These are phyloP conservation scores for Saccostrea glomerata DNA, from an alignment of 1,140 invertebrate genomes.

Conservation along the genomic window DNA sequence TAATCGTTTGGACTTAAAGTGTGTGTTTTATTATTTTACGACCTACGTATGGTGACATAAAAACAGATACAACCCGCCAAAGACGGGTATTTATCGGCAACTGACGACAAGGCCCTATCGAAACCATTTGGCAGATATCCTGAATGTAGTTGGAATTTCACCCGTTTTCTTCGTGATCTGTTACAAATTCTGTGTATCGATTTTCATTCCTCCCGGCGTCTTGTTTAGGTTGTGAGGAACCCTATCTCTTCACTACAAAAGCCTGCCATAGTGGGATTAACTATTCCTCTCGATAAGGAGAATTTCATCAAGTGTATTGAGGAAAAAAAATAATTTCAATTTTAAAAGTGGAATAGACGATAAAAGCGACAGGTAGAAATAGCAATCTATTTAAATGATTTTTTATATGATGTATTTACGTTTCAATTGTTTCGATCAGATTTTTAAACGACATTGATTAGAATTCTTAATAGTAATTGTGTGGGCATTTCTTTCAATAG, in stretches of 20 bases:
- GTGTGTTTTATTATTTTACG: slow-evolving; percentile 27
- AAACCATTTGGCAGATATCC: not conserved
- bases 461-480: slow-evolving; percentile 8
- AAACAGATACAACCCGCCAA: slow-evolving; percentile 7
- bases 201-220: not conserved
- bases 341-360: slow-evolving; percentile 8
- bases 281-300: slow-evolving; percentile 6
- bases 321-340: slow-evolving; percentile 1
- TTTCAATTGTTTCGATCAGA: not conserved
- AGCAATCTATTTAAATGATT: slow-evolving; percentile 17
- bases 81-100: not conserved
- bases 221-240: not conserved
- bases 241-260: not conserved
- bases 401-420: not conserved
- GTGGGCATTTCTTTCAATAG: not conserved
- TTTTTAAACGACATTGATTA: not conserved
- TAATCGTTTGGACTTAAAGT: not conserved
- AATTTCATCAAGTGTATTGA: not conserved
- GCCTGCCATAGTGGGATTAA: not conserved
- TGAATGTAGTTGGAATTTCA: not conserved
- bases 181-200: not conserved
- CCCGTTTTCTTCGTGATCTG: slow-evolving; percentile 23
- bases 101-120: not conserved
- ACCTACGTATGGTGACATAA: not conserved
- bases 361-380: not conserved